Base-by-base conservation (phyloP, 1,140 invertebrate genomes). In the Meloidogyne chitwoodi region DNA sequence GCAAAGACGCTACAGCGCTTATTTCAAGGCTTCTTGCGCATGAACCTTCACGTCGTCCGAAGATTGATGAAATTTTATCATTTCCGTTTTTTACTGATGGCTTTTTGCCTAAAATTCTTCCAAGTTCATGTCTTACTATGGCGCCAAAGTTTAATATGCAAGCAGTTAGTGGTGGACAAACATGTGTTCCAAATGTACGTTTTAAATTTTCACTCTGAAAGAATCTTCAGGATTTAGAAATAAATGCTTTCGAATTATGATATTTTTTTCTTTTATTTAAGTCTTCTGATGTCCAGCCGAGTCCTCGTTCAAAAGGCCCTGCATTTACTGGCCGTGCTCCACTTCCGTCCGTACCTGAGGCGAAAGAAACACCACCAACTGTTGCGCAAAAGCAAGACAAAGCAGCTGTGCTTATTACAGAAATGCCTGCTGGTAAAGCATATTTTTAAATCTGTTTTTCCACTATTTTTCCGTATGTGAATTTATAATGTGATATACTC, bases 1-100 rank as follows among this genome's bases (percentile, higher is more conserved):
- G 88, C 31, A 90, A 91, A 72, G 87, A 91, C 14, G 93, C 94
- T 0, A 91, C 91, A 66, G 89, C 90, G 12, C 92, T 98, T 89
- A 96, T 98, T 48, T 90, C 91, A 22, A 90, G 91, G 74, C 92
- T 95, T 90, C 89, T 98, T 1, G 92, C 94, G 85, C 90, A 92
- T 1, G 92, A 94, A 84, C 95, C 95, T 0, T 89, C 90, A 31
- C 90, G 91, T 79, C 90, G 95, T 68, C 95, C 94, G 0, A 91
- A 91, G 19, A 91, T 96, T 79, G 88, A 90, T 48, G 90, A 92
- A 83, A 88, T 97, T 41, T 85, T 94, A 1, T 90, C 91, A 72
- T 92, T 94, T 88, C 91, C 90, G 65, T 93, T 93, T 84, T 92
- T 93, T 81, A 88, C 85, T 80, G 89, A 90, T 90, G 83, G 75